A percentile compares a stretch with the other conserved stretches of the same genome.
Evolutionary conservation across 2,797 vertebrate species (phyloP).

Genomic region (Dendrocincla fuliginosa): DNA sequence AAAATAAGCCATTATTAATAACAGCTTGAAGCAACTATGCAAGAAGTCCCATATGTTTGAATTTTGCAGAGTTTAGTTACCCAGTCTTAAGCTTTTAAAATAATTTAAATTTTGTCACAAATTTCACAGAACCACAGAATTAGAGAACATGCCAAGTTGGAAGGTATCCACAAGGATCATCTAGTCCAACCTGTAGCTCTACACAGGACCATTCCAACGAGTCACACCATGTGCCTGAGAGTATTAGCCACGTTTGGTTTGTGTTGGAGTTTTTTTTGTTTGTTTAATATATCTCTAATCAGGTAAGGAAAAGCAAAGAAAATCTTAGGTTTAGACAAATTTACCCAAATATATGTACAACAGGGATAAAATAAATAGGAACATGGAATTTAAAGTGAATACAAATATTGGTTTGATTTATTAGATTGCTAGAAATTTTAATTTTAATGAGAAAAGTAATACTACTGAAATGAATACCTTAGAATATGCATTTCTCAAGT

Average conservation of each 20-base stretch:
- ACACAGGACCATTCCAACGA: not conserved
- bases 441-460: not conserved
- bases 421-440: not conserved
- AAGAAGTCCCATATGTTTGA: not conserved
- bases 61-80: not conserved
- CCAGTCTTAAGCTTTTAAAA: not conserved
- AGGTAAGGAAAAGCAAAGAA: not conserved
- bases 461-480: not conserved
- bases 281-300: not conserved
- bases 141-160: not conserved
- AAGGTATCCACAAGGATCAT: not conserved
- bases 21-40: not conserved
- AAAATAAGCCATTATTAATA: not conserved
- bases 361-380: not conserved
- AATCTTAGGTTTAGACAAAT: not conserved
- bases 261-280: not conserved
- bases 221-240: not conserved
- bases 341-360: accelerated
- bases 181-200: not conserved
- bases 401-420: not conserved
- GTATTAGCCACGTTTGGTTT: not conserved
- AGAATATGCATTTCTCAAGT: not conserved
- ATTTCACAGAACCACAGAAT: not conserved
- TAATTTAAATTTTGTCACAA: not conserved
- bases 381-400: not conserved